Conservation (phyloP, 2,888 invertebrate species). For the Synanthedon vespiformis region DNA sequence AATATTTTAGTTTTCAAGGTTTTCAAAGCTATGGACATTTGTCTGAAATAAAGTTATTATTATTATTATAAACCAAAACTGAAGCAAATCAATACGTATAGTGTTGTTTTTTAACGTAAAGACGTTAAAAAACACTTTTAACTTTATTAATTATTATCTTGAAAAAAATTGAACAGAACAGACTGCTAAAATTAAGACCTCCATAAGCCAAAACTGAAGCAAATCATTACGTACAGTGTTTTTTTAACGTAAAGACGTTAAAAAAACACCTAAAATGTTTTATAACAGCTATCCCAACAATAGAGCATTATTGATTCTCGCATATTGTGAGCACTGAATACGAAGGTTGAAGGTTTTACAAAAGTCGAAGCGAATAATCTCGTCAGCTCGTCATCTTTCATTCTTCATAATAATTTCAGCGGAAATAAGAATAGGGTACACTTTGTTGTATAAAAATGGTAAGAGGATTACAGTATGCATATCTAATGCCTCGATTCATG, state of each 20-base stretch:
- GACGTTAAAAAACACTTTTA: too few species aligned
- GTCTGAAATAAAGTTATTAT: too few species aligned
- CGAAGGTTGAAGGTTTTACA: conserved; percentile 24
- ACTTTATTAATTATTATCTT: too few species aligned
- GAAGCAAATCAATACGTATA: too few species aligned
- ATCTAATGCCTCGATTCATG: not conserved
- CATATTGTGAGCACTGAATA: conserved; percentile 28
- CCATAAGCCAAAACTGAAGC: too few species aligned
- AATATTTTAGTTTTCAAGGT: too few species aligned
- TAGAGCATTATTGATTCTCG: conserved; percentile 37
- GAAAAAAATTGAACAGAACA: too few species aligned
- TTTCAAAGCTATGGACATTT: too few species aligned
- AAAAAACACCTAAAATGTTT: conserved; percentile 21
- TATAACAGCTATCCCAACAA: conserved; percentile 25
- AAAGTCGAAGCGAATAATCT: conserved; percentile 29
- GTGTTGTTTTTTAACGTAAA: too few species aligned
- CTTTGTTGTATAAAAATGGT: not conserved
- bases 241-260: conserved; percentile 6
- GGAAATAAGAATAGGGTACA: not conserved
- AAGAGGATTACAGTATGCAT: not conserved
- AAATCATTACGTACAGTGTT: too few species aligned
- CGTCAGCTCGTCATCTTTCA: conserved; percentile 4
- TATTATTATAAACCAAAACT: too few species aligned
- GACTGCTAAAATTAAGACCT: too few species aligned
- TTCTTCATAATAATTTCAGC: not conserved